These are phyloP conservation scores for Pardalotus punctatus DNA, from an alignment of 2,113 vertebrate species.

Conservation along the genomic window DNA sequence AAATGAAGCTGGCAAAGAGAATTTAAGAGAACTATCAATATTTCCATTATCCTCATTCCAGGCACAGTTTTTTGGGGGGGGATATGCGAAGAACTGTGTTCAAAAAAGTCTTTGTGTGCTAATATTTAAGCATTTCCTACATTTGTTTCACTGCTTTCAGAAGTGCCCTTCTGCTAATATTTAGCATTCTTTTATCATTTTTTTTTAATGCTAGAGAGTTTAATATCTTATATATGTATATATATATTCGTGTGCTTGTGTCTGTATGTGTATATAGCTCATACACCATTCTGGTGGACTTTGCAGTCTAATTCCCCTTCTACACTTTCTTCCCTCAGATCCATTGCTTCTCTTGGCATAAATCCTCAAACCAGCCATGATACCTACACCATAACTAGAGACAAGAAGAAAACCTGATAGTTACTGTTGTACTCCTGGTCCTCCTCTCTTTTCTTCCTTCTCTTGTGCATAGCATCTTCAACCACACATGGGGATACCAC, in stretches of 20 bases:
- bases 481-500: neutral
- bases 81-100: neutral
- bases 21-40: neutral
- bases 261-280: neutral
- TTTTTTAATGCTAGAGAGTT: neutral
- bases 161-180: neutral
- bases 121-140: neutral
- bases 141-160: neutral
- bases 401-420: neutral
- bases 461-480: neutral
- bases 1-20: neutral
- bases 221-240: neutral
- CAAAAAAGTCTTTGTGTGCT: neutral
- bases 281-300: neutral
- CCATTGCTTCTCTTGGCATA: neutral
- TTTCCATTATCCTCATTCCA: neutral
- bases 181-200: neutral
- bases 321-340: neutral
- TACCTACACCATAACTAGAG: neutral
- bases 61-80: neutral
- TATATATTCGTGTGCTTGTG: neutral
- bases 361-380: neutral
- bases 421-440: neutral
- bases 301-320: neutral
- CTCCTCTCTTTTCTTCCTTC: neutral